Evolutionary conservation across 2,797 vertebrate species (phyloP).

Genomic region (Trematomus bernacchii): DNA sequence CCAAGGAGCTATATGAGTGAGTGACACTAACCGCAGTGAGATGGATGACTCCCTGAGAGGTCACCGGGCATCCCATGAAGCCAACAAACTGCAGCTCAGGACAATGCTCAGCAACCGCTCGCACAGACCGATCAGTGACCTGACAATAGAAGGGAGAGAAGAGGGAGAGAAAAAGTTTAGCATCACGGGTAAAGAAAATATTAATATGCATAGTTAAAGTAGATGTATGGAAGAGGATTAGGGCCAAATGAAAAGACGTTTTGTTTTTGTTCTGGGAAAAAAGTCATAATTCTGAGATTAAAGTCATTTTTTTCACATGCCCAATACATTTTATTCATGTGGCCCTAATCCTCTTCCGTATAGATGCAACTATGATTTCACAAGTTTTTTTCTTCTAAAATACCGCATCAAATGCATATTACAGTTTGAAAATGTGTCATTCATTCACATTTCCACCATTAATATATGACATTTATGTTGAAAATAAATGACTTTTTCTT

Average conservation of each 20-base stretch:
- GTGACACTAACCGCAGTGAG: slow-evolving; percentile 91
- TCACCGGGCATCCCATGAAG: slow-evolving; percentile 99
- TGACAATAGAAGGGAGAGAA: slow-evolving; percentile 48
- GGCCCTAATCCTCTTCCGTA: no score
- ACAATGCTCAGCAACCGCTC: slow-evolving; percentile 96
- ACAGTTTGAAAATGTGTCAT: not conserved
- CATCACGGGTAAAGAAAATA: not conserved
- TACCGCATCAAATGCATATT: no score
- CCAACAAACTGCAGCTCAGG: slow-evolving; percentile 96
- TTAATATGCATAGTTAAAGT: not conserved
- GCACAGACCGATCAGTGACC: slow-evolving; percentile 95
- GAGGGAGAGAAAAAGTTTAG: not conserved
- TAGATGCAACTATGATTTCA: no score
- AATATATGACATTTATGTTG: not conserved
- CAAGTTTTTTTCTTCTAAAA: no score
- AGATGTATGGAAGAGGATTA: not conserved
- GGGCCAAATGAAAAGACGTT: no score
- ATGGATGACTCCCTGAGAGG: slow-evolving; percentile 97
- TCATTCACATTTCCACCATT: slow-evolving; percentile 1
- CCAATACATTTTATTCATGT: not conserved
- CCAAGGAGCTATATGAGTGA: not conserved
- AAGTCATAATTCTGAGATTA: no score
- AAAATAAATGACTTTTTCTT: not conserved
- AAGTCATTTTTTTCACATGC: no score
- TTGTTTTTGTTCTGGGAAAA: no score